A percentile compares a stretch with the other conserved stretches of the same genome.
Conservation (phyloP, 2,888 invertebrate genomes). For the Diachrysia chrysitis region DNA sequence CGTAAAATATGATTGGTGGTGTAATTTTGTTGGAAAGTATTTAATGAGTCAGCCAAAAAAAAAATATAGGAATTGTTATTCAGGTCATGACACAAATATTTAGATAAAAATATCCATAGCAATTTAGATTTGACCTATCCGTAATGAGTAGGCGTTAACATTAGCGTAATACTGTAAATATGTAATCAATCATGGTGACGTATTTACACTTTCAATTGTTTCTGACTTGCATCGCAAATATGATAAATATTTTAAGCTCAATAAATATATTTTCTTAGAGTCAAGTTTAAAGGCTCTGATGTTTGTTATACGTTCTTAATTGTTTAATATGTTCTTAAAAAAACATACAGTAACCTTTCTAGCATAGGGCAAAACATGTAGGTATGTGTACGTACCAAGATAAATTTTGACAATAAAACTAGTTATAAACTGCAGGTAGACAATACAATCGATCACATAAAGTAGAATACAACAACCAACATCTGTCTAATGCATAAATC, state of each 20-base stretch:
- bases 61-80: neutral
- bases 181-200: neutral
- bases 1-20: too few relatives aligned
- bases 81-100: conserved; percentile 1
- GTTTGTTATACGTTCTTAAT: too few relatives aligned
- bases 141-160: neutral
- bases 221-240: too few relatives aligned
- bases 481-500: conserved; percentile 28
- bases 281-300: too few relatives aligned
- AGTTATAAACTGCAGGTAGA: neutral
- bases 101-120: neutral
- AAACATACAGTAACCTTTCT: too few relatives aligned
- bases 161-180: neutral
- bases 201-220: too few relatives aligned
- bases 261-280: too few relatives aligned
- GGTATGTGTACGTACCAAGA: too few relatives aligned
- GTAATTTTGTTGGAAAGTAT: neutral
- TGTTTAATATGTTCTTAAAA: too few relatives aligned
- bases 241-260: too few relatives aligned
- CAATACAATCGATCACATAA: conserved; percentile 14
- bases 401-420: neutral
- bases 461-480: conserved; percentile 21
- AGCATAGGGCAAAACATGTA: too few relatives aligned
- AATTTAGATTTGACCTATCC: conserved; percentile 3
- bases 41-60: neutral